phyloP scores from a whole-genome alignment of 1,140 invertebrate species.

The Drosophila lacteicornis region DNA sequence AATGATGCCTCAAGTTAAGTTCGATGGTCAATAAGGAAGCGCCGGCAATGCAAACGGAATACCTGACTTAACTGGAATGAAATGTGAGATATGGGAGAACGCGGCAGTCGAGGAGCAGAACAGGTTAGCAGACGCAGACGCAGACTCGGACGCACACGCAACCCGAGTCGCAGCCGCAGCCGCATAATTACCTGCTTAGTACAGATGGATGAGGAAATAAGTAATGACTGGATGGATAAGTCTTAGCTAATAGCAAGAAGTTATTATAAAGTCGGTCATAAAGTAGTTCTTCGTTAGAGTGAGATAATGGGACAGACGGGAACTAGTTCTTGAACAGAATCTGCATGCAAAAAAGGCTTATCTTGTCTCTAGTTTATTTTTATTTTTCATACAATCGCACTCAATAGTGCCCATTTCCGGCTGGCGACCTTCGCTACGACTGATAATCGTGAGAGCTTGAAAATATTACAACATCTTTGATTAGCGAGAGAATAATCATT shows the following conservation, averaged over 20 bases:
- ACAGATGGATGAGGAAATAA: constrained; percentile 27
- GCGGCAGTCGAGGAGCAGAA: constrained; percentile 8
- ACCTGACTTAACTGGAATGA: constrained; percentile 27
- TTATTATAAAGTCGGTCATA: constrained; percentile 11
- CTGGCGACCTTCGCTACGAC: constrained; percentile 12
- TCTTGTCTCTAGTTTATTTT: neutral
- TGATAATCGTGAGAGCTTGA: constrained; percentile 16
- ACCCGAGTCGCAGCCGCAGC: neutral
- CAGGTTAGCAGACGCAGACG: constrained; percentile 17
- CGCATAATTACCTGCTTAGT: constrained; percentile 9
- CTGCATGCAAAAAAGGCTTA: constrained; percentile 9
- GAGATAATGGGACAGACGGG: constrained; percentile 1
- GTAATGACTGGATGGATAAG: constrained; percentile 4
- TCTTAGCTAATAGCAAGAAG: constrained; percentile 13
- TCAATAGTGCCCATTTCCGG: constrained; percentile 10
- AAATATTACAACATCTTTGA: constrained; percentile 34
- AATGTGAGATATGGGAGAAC: constrained; percentile 28
- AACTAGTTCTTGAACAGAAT: constrained; percentile 11
- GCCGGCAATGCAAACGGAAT: constrained; percentile 15
- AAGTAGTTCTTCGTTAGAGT: constrained; percentile 7
- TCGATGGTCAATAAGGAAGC: constrained; percentile 37
- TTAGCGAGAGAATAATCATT: constrained; percentile 27
- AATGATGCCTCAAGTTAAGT: constrained; percentile 3
- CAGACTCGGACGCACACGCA: neutral
- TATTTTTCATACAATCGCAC: constrained; percentile 5